Percentiles rank a stretch among this genome's conserved stretches.
phyloP scores from a whole-genome alignment of 2,797 vertebrate genomes.

The Holocentrus rufus region DNA sequence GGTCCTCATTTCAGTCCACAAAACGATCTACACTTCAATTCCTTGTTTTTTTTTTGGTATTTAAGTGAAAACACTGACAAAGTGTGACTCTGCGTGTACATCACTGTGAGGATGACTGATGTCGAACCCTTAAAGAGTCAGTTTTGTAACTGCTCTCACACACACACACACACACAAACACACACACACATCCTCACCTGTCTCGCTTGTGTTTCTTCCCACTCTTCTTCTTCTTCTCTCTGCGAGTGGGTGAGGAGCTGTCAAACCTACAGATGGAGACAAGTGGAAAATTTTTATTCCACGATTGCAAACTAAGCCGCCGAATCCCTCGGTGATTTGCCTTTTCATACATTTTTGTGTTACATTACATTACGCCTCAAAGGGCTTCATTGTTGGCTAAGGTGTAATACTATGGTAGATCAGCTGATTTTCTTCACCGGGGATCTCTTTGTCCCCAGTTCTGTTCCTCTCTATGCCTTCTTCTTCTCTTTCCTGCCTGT shows the following conservation, averaged over 20 bases:
- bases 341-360: constrained; percentile 13
- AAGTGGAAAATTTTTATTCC: constrained; percentile 23
- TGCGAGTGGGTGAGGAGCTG: constrained; percentile 91
- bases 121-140: constrained; percentile 36
- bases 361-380: constrained; percentile 6
- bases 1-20: no score
- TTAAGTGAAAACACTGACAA: neutral
- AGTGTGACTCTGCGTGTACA: no score
- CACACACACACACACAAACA: constrained; percentile 15
- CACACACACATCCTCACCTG: constrained; percentile 83
- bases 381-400: constrained; percentile 17
- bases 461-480: constrained; percentile 21
- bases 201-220: constrained; percentile 96
- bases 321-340: constrained; percentile 14
- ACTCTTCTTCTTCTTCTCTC: constrained; percentile 94
- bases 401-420: neutral
- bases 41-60: no score
- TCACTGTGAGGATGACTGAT: constrained; percentile 4
- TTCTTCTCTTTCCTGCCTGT: constrained; percentile 1
- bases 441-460: constrained; percentile 15
- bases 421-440: constrained; percentile 11
- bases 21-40: no score
- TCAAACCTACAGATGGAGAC: constrained; percentile 83
- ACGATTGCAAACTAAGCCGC: constrained; percentile 30
- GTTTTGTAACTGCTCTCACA: constrained; percentile 18